These are phyloP conservation scores for Sebastolobus altivelis DNA, from an alignment of 2,797 vertebrate species.

Conservation along the genomic window DNA sequence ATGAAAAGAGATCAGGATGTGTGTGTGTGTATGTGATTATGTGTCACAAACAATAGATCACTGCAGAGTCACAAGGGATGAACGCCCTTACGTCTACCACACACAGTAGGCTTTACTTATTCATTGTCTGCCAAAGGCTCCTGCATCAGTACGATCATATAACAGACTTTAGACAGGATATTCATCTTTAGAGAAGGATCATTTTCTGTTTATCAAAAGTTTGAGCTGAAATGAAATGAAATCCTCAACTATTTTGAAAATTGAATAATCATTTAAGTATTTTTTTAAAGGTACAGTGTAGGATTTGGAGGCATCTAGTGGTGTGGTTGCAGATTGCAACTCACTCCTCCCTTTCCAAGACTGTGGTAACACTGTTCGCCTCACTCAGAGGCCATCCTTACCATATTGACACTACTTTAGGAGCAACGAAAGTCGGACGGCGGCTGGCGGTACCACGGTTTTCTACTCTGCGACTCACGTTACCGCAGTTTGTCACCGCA, in stretches of 20 bases:
- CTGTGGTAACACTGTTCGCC: too few species aligned
- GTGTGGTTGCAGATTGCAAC: too few species aligned
- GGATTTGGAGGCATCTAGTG: too few species aligned
- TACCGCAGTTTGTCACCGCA: too few species aligned
- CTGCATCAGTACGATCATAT: background rate
- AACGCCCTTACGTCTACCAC: constrained; percentile 33
- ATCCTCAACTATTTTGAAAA: background rate
- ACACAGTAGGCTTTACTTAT: constrained; percentile 21
- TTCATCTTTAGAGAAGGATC: background rate
- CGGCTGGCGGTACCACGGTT: too few species aligned
- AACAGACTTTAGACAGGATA: background rate
- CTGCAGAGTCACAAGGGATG: constrained; percentile 16
- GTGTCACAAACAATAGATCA: constrained; percentile 65
- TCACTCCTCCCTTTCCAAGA: too few species aligned
- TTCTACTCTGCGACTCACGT: too few species aligned
- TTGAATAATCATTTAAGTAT: background rate
- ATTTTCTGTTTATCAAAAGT: background rate
- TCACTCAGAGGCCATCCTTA: too few species aligned
- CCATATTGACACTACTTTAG: too few species aligned
- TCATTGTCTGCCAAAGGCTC: constrained; percentile 25
- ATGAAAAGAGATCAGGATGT: constrained; percentile 36
- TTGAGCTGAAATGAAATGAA: background rate
- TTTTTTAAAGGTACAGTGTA: background rate
- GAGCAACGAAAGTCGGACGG: too few species aligned
- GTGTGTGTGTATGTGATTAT: constrained; percentile 46